A percentile compares a stretch with the other conserved stretches of the same genome.
phyloP scores from a whole-genome alignment of 2,113 vertebrate species.

The Castor canadensis region DNA sequence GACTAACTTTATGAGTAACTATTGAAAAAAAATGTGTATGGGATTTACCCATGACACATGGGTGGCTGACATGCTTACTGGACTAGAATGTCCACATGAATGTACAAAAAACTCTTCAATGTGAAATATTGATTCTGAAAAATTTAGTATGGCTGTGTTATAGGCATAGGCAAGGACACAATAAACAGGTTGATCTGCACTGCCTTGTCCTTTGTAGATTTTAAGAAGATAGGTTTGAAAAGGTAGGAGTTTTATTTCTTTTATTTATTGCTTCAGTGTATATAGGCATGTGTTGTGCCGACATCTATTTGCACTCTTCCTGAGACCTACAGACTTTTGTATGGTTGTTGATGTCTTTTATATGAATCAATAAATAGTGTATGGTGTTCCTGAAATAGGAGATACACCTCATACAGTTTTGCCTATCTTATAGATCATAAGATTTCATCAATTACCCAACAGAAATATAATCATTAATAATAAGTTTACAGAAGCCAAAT shows the following conservation, averaged over 20 bases:
- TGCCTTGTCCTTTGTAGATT: not conserved
- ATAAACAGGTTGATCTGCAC: not conserved
- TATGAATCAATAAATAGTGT: not conserved
- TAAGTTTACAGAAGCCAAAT: not conserved
- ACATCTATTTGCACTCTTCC: not conserved
- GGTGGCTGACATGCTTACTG: rapidly evolving
- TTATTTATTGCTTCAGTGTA: not conserved
- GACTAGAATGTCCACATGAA: no score
- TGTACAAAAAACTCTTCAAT: not conserved
- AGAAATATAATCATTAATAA: not conserved
- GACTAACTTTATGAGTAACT: not conserved
- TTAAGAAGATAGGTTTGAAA: not conserved
- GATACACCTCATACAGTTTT: not conserved
- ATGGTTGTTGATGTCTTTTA: not conserved
- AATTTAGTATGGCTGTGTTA: not conserved
- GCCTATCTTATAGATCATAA: not conserved
- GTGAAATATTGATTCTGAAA: not conserved
- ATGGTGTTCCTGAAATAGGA: not conserved
- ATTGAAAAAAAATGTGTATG: not conserved
- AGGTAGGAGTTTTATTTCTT: not conserved
- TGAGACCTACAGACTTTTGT: not conserved
- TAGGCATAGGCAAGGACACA: not conserved
- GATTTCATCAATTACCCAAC: not conserved
- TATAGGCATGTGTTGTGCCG: not conserved
- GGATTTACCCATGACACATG: not conserved